Base-by-base conservation (phyloP, 2,113 vertebrate species). In the Indicator indicator region DNA sequence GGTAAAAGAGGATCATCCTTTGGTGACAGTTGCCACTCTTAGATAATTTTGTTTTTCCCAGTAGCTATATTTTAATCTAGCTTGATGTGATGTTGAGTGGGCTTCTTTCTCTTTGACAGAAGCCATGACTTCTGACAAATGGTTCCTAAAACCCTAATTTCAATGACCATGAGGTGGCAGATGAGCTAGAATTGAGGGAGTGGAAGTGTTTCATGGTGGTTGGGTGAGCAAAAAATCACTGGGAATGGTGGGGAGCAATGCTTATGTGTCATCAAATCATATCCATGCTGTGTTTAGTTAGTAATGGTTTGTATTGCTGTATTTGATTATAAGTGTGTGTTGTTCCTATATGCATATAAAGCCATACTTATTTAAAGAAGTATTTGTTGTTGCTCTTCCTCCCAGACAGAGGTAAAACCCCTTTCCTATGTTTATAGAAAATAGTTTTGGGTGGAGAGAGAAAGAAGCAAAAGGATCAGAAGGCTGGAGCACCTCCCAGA, bases 111-210 rank as follows among this genome's bases (percentile, higher is more conserved):
- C 15, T 60, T 73, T 79, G 19, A 8, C 30, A 59, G 38, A 74
- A 74, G 38, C 32, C 36, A 50, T 7, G 3, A 0, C 9, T 58
- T 71, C 12, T 6, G 18, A 13, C 21, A 68, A 74, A 56, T 9
- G 8, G 27, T 59, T 91, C 46, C 44, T 27, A 58, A 64, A 70
- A 3, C 15, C 9, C 33, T 24, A 17, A 46, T n/a, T 56, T 64
- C 21, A 36, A 7, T 0, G 6, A 12, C 64, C 1, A 0, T 23
- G 56, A 64, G 26, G 33, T 15, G 6, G 40, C 56, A 20, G 33
- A 19, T 52, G 33, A 82, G 23, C 59, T 30, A 30, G 50, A 58
- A 38, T 14, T 36, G 12, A 52, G 27, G 21, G 30, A 38, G 15
- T 38, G 16, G 30, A 65, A 59, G 44, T 38, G 17, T 48, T 38